These are phyloP conservation scores for Emydura subglobosa DNA, from an alignment of 2,113 vertebrate species.

Conservation along the genomic window DNA sequence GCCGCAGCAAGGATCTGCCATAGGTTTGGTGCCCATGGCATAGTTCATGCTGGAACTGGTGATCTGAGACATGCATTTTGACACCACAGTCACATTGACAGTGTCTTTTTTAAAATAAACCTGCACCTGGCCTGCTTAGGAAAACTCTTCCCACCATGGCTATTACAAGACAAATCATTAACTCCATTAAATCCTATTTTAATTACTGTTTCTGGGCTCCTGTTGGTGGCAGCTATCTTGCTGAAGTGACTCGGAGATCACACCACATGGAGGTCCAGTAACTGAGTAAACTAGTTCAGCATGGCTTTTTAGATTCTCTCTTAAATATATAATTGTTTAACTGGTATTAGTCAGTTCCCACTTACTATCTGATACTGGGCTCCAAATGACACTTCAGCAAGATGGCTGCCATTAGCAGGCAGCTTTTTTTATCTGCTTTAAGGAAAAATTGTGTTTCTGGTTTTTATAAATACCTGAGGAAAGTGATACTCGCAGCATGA, in stretches of 20 bases:
- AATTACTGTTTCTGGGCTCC: background rate
- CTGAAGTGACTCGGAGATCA: background rate
- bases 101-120: background rate
- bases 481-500: background rate
- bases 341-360: background rate
- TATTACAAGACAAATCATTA: background rate
- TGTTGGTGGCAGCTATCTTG: constrained; percentile 48
- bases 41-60: background rate
- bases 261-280: background rate
- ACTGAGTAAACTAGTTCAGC: background rate
- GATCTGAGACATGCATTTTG: rapidly evolving
- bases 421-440: background rate
- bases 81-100: background rate
- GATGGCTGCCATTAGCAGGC: background rate
- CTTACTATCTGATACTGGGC: rapidly evolving
- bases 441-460: background rate
- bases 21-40: rapidly evolving
- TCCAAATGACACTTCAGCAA: background rate
- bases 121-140: background rate
- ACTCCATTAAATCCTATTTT: background rate
- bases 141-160: rapidly evolving
- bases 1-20: background rate
- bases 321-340: background rate
- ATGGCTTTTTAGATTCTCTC: background rate
- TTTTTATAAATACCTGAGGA: background rate